Evolutionary conservation across 2,888 invertebrate species (phyloP).

Genomic region (Stenodera caucasica): DNA sequence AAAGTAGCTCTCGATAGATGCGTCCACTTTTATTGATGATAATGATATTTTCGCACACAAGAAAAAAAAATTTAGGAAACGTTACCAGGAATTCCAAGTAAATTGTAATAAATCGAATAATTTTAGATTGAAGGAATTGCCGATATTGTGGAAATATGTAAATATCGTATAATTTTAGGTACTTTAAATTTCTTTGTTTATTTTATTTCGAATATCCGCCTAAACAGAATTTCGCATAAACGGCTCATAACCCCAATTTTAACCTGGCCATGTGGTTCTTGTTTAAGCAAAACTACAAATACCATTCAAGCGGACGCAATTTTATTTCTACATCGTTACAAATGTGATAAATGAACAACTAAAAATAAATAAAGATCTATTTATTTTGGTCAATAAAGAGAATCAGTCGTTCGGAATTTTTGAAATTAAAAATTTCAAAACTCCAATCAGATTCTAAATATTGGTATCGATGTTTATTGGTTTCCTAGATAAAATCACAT

Average conservation of each 20-base stretch:
- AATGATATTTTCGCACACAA: not conserved
- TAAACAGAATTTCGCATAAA: constrained; percentile 24
- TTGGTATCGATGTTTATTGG: constrained; percentile 38
- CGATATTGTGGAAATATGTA: not conserved
- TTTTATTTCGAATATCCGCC: constrained; percentile 17
- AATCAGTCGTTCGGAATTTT: not conserved
- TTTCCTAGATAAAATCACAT: constrained; percentile 45
- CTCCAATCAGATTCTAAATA: constrained; percentile 24
- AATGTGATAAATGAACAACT: not conserved
- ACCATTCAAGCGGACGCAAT: not conserved
- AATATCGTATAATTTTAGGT: constrained; percentile 1
- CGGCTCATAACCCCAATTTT: constrained; percentile 19
- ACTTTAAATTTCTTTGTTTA: constrained; percentile 14
- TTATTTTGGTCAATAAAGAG: not conserved
- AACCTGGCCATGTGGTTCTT: constrained; percentile 19
- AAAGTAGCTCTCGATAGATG: not conserved
- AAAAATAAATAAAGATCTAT: not conserved
- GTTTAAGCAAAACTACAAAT: constrained; percentile 10
- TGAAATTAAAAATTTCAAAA: too few species aligned
- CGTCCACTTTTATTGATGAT: constrained; percentile 4
- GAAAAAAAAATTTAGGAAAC: not conserved
- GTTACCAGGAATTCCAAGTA: not conserved
- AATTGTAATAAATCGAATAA: not conserved
- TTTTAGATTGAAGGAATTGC: not conserved
- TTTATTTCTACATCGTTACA: not conserved